These are phyloP conservation scores for Steatornis caripensis DNA, from an alignment of 2,113 vertebrate species.

Conservation along the genomic window DNA sequence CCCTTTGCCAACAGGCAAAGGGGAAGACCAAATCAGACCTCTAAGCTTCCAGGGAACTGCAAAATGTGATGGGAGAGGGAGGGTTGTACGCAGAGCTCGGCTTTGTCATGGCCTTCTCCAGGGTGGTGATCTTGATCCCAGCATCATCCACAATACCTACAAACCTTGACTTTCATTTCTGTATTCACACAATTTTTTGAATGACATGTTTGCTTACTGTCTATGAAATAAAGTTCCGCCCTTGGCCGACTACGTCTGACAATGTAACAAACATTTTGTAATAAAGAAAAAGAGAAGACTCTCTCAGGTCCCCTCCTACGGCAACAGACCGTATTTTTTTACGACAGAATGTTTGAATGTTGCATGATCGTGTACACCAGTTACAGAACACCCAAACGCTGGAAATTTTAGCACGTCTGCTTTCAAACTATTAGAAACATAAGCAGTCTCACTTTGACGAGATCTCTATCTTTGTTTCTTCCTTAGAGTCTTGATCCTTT, in stretches of 20 bases:
- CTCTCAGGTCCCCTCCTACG: neutral
- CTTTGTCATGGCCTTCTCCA: neutral
- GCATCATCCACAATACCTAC: neutral
- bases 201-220: neutral
- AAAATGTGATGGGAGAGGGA: neutral
- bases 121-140: neutral
- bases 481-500: neutral
- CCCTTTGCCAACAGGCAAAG: neutral
- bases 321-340: neutral
- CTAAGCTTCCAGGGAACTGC: neutral
- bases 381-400: neutral
- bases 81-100: neutral
- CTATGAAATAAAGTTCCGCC: neutral
- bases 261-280: neutral
- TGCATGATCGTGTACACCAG: neutral
- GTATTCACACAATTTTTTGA: neutral
- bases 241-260: neutral
- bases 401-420: neutral
- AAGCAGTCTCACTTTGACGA: neutral
- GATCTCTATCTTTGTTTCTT: neutral
- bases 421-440: neutral
- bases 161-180: neutral
- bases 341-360: neutral
- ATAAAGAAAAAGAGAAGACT: neutral
- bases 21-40: neutral